These are phyloP conservation scores for Aphidius ervi DNA, from an alignment of 1,140 invertebrate species.

Conservation along the genomic window DNA sequence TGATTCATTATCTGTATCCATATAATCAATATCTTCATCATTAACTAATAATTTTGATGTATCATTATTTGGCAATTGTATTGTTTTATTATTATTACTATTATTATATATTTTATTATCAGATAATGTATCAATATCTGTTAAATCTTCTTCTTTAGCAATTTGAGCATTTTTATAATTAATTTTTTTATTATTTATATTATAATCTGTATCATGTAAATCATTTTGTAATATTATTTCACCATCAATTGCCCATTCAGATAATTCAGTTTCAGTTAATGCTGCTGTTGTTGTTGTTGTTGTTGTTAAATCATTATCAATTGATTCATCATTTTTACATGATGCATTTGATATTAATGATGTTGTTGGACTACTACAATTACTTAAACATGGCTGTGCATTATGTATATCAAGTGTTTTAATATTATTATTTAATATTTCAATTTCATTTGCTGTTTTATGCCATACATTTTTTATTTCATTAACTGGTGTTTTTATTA, in stretches of 20 bases:
- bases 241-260: constrained; percentile 78
- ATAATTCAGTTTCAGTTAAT: constrained; percentile 77
- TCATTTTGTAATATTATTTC: constrained; percentile 65
- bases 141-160: constrained; percentile 44
- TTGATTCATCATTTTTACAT: constrained; percentile 48
- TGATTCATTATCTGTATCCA: constrained; percentile 69
- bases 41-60: constrained; percentile 47
- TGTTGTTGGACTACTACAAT: constrained; percentile 50
- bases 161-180: constrained; percentile 34
- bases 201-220: constrained; percentile 63
- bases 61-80: constrained; percentile 41
- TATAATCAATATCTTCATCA: constrained; percentile 64
- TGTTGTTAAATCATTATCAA: constrained; percentile 60
- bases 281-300: constrained; percentile 67
- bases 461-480: too few species aligned
- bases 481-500: too few species aligned
- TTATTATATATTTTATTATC: constrained; percentile 29
- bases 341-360: constrained; percentile 43
- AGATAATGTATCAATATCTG: constrained; percentile 30
- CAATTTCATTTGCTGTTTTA: constrained; percentile 26
- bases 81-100: constrained; percentile 38
- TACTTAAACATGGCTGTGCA: constrained; percentile 36
- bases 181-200: constrained; percentile 56
- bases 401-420: constrained; percentile 42
- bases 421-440: constrained; percentile 40